Base-by-base conservation (phyloP, 1,140 invertebrate species). In the Drosophila kohkoa region DNA sequence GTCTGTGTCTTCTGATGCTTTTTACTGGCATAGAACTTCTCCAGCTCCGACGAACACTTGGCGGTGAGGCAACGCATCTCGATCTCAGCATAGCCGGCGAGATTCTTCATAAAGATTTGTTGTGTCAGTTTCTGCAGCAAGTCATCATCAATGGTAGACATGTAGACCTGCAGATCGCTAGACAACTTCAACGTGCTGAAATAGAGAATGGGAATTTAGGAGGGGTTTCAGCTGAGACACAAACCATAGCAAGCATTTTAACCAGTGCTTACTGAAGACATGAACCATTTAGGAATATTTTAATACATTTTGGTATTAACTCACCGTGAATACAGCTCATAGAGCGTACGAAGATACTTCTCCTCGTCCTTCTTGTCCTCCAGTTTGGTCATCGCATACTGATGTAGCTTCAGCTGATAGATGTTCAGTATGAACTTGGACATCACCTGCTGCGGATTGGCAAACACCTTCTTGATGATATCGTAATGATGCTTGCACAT, bases 371-470 rank as follows among this genome's bases (percentile, higher is more conserved):
- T 91, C 60, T 95, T 94, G 92, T 96, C 96, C 70, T 98, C 96
- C 68, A 99, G 93, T 88, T 96, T 96, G 10, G 95, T 95, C 57
- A 96, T 95, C 45, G 98, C 96, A 90, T 97, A 96, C 83, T 97
- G 96, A 94, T 98, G 96, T 41, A 99, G 93, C 92, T 98, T 98
- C 4, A 97, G 93, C 83, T 99, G 97, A 93, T 98, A 99, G 67
- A 99, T 98, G 89, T 99, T 99, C 1, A 99, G 93, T 32, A 99
- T 97, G 94, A 99, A 99, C 93, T 99, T 99, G 41, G 97, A 96
- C 98, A 99, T 99, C 0, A 99, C 98, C 94, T 98, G 97, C 76
- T 99, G 97, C 0, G 98, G 98, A 93, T 98, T 99, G n/a, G 95
- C 96, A 90, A 99, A 99, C 0, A 99, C 98, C 93, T 97, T 95